A percentile compares a stretch with the other conserved stretches of the same genome.
Evolutionary conservation across 64 coral and sea anemone genomes (phyloP).

Genomic region (Dendronephthya gigantea): DNA sequence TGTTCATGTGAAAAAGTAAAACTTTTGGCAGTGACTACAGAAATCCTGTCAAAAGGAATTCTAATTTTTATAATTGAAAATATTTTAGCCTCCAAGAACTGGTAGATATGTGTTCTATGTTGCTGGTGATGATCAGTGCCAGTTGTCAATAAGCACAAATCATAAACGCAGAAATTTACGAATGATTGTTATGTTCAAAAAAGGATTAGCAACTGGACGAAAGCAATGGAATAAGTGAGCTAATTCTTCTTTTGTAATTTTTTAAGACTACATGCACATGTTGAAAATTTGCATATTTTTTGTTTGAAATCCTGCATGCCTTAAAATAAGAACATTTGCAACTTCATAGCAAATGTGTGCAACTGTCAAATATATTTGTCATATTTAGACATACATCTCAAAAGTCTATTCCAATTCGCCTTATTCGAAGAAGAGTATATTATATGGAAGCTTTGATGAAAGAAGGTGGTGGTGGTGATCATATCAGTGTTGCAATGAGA

Average conservation of each 20-base stretch:
- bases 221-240: no score
- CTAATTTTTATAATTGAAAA: no score
- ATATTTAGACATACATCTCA: background rate
- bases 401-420: background rate
- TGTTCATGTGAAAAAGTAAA: no score
- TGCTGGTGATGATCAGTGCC: background rate
- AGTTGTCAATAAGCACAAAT: background rate
- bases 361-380: no score
- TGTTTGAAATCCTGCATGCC: no score
- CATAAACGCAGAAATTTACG: background rate
- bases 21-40: no score
- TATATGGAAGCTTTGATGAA: background rate
- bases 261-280: background rate
- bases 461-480: constrained; percentile 6
- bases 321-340: no score
- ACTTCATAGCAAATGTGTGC: no score
- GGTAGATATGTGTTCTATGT: background rate
- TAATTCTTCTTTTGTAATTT: no score
- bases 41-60: no score
- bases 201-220: no score
- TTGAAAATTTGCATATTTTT: background rate
- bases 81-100: no score
- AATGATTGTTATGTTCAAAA: background rate
- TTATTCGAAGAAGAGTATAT: background rate
- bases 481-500: background rate